Base-by-base conservation (phyloP, 2,888 invertebrate genomes). In the Oligia fasciuncula region DNA sequence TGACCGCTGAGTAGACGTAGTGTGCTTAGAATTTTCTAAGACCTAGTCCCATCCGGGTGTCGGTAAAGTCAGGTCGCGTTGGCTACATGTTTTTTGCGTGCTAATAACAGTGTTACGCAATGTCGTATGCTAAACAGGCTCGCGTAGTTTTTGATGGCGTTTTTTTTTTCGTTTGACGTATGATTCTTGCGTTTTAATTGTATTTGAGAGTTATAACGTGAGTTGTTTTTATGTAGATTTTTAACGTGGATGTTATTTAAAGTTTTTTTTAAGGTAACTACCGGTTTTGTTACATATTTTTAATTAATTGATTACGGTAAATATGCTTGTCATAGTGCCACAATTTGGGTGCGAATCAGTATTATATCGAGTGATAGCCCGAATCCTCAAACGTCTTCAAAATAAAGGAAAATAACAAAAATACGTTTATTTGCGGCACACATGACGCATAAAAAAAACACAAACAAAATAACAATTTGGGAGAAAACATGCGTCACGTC, bases 1-100 rank as follows among this genome's bases (percentile, higher is more conserved):
- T 93, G 93, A 92, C 92, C 93, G 92, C 92, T 90, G 90, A 90
- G 89, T 91, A 92, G 90, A 88, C 90, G 90, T 51, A 84, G 81
- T 93, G 91, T 90, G 92, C 83, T 88, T 91, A 87, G 93, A 93
- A 94, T 94, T 91, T 88, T 77, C 84, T 85, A 81, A 72, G 51
- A 63, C 40, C 54, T 78, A 85, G 73, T 71, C 60, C 77, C 79
- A 81, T 88, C 88, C 90, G 88, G 88, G 88, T 88, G 51, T 69
- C 68, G 73, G 77, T 29, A 74, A 49, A 85, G 80, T 83, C 83
- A 69, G 62, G 76, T 85, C 80, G 80, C 81, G 79, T 83, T 84
- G 62, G n/a, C n/a, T 63, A 75, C 88, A 77, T 85, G 85, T 89
- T 79, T 79, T 81, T 84, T 86, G 83, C 87, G 81, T 88, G 80